phyloP scores from a whole-genome alignment of 2,888 invertebrate genomes.

The Beris morrisii region DNA sequence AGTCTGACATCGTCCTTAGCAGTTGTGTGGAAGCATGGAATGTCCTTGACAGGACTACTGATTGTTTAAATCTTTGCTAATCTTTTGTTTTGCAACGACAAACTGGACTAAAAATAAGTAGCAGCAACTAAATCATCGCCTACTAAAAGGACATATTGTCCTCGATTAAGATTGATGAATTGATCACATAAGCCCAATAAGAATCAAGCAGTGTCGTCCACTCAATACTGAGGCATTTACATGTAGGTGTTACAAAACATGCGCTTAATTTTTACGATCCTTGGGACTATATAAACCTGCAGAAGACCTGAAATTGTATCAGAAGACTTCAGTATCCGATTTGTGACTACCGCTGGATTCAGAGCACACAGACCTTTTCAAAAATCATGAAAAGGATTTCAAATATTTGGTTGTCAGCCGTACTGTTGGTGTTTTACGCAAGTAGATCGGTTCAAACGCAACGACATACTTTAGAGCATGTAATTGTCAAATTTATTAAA shows the following conservation, averaged over 20 bases:
- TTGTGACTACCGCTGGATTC: constrained; percentile 4
- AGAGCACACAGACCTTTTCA: too few species aligned
- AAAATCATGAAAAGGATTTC: constrained; percentile 10
- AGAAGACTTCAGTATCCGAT: constrained; percentile 8
- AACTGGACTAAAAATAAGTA: constrained; percentile 21
- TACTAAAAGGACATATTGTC: constrained; percentile 3
- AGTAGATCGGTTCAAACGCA: background rate
- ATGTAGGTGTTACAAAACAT: constrained; percentile 24
- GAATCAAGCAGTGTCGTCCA: background rate
- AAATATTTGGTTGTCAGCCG: background rate
- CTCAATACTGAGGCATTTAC: too few species aligned
- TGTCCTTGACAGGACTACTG: background rate
- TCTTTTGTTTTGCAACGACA: constrained; percentile 30
- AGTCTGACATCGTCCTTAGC: background rate
- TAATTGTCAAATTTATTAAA: background rate
- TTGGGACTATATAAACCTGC: constrained; percentile 20
- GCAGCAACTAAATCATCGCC: constrained; percentile 12
- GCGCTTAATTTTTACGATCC: constrained; percentile 4
- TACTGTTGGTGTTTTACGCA: background rate
- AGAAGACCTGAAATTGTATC: background rate
- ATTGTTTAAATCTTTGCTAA: constrained; percentile 18
- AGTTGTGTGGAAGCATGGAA: background rate
- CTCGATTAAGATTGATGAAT: constrained; percentile 30
- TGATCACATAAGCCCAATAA: constrained; percentile 24
- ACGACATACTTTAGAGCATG: constrained; percentile 6